Evolutionary conservation across 92 coral and sea anemone species (phyloP), one percentile per base, ranked within the genome.

Genomic region (Epizoanthus illoricatus): DNA sequence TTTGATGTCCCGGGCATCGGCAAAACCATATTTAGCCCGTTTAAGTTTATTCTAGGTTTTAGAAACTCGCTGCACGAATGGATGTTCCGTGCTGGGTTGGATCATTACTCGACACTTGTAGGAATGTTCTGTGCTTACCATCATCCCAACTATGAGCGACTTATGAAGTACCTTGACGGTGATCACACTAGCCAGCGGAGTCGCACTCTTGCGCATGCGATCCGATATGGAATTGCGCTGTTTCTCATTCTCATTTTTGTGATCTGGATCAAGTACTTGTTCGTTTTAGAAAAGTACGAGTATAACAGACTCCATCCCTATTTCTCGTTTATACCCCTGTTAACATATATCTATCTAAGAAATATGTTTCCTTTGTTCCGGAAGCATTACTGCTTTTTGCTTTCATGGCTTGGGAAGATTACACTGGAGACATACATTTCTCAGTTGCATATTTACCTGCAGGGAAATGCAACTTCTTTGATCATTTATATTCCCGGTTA

Each of bases 61-160:
- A 73, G 85, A 65, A 90, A 89, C 61, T 93, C 97, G 15, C 88
- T 93, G 7, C 97, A 93, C 52, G 97, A 93, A 36, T 93, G 97
- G 97, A 90, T 93, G 92, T 93, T 93, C 74, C 84, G 97, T 69
- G 97, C 94, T 15, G 97, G 97, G 36, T 89, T 93, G 24, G 97
- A 93, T 66, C 97, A 93, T 20, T 93, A 93, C 54, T 91, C 92
- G 0, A 90, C 97, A 3, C 79, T 90, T 11, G 40, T 88, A 21
- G 97, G 97, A 66, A 93, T 93, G 97, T 70, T 93, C 60, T 86
- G 90, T 67, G 97, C 97, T 12, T 93, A 90, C 52, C 79, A 86
- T 49, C 89, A 93, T 72, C 97, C 97, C 8, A 93, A 88, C 63
- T 86, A 86, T 49, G 92, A 90, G 69, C 81, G 49, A 56, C 81